Evolutionary conservation across 1,140 invertebrate genomes (phyloP).

Genomic region (Drosophila sechellia): DNA sequence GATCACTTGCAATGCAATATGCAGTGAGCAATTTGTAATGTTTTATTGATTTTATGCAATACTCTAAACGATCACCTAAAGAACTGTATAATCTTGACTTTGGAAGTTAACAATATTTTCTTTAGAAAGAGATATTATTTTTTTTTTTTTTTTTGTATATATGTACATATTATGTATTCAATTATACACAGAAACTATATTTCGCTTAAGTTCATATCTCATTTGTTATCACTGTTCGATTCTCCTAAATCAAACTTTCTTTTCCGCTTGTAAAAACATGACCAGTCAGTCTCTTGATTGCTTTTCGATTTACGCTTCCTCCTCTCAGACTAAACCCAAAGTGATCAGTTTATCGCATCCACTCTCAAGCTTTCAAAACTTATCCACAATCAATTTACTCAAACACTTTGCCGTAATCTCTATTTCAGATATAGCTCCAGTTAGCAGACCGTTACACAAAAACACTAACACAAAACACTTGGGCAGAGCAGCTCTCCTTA

Average conservation of each 20-base stretch:
- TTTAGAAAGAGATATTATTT: no score
- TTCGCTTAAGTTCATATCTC: not conserved
- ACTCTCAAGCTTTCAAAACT: conserved; percentile 35
- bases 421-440: conserved; percentile 1
- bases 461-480: conserved; percentile 28
- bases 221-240: conserved; percentile 14
- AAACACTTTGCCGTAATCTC: conserved; percentile 36
- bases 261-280: conserved; percentile 17
- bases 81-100: no score
- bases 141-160: no score
- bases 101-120: not conserved
- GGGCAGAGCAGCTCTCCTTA: conserved; percentile 32
- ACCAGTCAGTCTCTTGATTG: not conserved
- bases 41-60: no score
- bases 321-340: conserved; percentile 2
- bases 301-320: conserved; percentile 19
- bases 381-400: conserved; percentile 29
- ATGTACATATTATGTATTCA: no score
- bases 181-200: no score
- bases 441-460: conserved; percentile 49
- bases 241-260: conserved; percentile 44
- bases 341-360: conserved; percentile 20
- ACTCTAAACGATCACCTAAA: no score
- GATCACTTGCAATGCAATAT: conserved; percentile 14
- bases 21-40: not conserved